A percentile compares a stretch with the other conserved stretches of the same genome.
phyloP scores from a whole-genome alignment of 2,113 vertebrate genomes.

The Cyprinodon brontotheroides region DNA sequence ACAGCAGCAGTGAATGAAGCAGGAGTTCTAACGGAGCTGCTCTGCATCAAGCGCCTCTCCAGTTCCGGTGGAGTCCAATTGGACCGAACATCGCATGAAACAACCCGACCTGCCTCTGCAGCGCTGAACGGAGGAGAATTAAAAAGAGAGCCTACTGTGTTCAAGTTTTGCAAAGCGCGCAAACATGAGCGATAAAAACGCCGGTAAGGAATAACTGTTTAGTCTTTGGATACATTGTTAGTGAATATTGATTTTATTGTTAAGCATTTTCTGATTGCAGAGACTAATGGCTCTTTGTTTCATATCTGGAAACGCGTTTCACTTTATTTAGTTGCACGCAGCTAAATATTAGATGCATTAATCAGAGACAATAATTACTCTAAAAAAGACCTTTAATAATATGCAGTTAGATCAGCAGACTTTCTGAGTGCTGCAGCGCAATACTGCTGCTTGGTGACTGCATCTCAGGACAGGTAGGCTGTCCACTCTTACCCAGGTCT shows the following conservation, averaged over 20 bases:
- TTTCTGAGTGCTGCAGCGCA: conserved; percentile 51
- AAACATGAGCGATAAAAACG: conserved; percentile 77
- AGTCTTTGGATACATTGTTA: conserved; percentile 1
- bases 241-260: background rate
- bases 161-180: conserved; percentile 54
- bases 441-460: conserved; percentile 27
- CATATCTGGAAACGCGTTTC: background rate
- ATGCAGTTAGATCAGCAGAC: conserved; percentile 22
- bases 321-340: background rate
- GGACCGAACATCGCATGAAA: conserved; percentile 16
- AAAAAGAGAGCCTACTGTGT: conserved; percentile 13
- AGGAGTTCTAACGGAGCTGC: conserved; percentile 3
- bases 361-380: background rate
- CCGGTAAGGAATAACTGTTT: conserved; percentile 67
- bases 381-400: conserved; percentile 6
- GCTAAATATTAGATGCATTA: background rate
- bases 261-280: background rate
- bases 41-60: conserved; percentile 11
- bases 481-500: background rate
- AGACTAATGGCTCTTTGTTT: background rate
- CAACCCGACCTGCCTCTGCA: conserved; percentile 24
- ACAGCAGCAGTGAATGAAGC: conserved; percentile 12
- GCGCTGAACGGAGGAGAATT: conserved; percentile 30
- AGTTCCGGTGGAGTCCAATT: conserved; percentile 22
- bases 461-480: background rate